A percentile compares a stretch with the other conserved stretches of the same genome.
These are phyloP conservation scores for Bryconaethiops microstoma DNA, from an alignment of 2,797 vertebrate genomes.

Conservation along the genomic window DNA sequence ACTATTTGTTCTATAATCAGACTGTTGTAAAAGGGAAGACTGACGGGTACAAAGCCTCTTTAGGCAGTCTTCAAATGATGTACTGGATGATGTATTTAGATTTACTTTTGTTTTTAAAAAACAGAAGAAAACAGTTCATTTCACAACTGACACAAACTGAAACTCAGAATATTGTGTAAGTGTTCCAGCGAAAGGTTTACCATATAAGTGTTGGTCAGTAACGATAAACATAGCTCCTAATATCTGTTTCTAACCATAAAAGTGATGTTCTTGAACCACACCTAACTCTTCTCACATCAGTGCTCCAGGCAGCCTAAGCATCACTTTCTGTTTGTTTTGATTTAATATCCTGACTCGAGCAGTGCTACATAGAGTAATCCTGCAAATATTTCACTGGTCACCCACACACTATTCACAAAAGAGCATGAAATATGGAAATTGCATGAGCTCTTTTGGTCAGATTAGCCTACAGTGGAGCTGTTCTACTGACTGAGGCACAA, in stretches of 20 bases:
- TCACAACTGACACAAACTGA: neutral
- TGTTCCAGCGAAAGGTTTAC: neutral
- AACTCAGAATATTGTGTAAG: neutral
- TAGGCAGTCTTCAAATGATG: neutral
- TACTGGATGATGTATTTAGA: neutral
- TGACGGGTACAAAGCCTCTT: neutral
- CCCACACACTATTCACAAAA: neutral
- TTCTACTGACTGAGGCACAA: neutral
- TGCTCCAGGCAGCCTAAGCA: neutral
- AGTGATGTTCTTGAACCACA: slow-evolving; percentile 8
- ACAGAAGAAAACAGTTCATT: neutral
- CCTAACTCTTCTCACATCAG: neutral
- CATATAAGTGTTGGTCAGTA: neutral
- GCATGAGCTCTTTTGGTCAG: neutral
- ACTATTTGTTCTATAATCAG: too few relatives aligned
- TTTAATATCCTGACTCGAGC: neutral
- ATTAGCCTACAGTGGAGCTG: neutral
- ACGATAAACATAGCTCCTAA: neutral
- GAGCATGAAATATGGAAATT: neutral
- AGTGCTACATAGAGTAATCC: neutral
- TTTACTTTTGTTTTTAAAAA: neutral
- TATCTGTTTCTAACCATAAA: neutral
- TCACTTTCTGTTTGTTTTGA: neutral
- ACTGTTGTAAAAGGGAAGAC: neutral
- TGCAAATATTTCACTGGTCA: slow-evolving; percentile 1